phyloP scores from a whole-genome alignment of 2,888 invertebrate genomes.

The Monopis laevigella region DNA sequence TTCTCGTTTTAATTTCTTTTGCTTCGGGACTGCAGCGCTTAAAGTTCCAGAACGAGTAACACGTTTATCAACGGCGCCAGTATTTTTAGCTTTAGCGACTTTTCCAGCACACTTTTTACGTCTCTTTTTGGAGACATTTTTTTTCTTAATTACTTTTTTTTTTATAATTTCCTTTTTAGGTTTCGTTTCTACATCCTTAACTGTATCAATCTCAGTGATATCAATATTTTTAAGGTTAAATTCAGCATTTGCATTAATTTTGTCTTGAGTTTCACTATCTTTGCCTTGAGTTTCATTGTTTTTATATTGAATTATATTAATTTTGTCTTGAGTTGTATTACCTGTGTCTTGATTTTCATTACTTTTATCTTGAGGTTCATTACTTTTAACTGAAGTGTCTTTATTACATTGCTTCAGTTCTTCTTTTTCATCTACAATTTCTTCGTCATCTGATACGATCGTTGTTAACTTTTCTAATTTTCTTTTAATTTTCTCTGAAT shows the following conservation, averaged over 20 bases:
- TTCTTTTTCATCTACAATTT: slow-evolving; percentile 24
- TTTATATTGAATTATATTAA: too few relatives aligned
- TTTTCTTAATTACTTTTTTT: slow-evolving; percentile 8
- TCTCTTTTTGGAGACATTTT: slow-evolving; percentile 15
- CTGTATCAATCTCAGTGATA: too few relatives aligned
- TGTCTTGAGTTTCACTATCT: too few relatives aligned
- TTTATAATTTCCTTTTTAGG: slow-evolving; percentile 1
- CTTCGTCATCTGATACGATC: slow-evolving; percentile 60
- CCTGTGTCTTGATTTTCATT: too few relatives aligned
- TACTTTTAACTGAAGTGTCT: too few relatives aligned
- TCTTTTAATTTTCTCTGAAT: slow-evolving; percentile 62
- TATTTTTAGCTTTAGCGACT: slow-evolving; percentile 11
- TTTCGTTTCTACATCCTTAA: slow-evolving; percentile 5
- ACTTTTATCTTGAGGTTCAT: too few relatives aligned
- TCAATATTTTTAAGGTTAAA: too few relatives aligned
- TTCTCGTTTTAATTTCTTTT: slow-evolving; percentile 45
- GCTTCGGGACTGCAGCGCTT: slow-evolving; percentile 21
- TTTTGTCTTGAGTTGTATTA: too few relatives aligned
- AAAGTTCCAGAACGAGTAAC: slow-evolving; percentile 27
- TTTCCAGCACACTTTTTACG: neutral
- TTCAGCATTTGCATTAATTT: too few relatives aligned
- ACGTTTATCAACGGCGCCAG: slow-evolving; percentile 20
- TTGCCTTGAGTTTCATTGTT: too few relatives aligned
- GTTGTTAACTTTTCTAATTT: slow-evolving; percentile 66
- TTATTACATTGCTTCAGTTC: neutral